phyloP scores from a whole-genome alignment of 2,888 invertebrate genomes.

The Acanthosepion pharaonis region DNA sequence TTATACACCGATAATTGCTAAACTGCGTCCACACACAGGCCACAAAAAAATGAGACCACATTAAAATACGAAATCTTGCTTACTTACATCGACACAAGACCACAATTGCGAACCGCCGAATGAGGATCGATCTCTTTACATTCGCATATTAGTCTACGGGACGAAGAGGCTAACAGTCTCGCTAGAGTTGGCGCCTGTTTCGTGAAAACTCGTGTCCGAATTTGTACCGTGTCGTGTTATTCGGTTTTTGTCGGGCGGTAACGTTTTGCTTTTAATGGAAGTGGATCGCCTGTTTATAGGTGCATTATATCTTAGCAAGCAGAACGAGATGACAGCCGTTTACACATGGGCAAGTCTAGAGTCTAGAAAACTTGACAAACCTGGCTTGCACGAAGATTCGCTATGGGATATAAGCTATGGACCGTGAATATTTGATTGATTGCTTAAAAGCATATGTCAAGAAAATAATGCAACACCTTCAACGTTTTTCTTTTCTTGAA shows the following conservation, averaged over 20 bases:
- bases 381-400: not conserved
- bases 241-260: not conserved
- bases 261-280: not conserved
- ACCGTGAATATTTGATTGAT: conserved; percentile 2
- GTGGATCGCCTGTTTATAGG: not conserved
- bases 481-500: not conserved
- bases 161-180: not conserved
- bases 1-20: too few relatives aligned
- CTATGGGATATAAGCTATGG: not conserved
- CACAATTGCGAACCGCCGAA: too few relatives aligned
- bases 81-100: too few relatives aligned
- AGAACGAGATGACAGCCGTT: not conserved
- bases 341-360: not conserved
- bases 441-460: conserved; percentile 17
- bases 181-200: not conserved
- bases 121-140: too few relatives aligned
- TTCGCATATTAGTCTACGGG: too few relatives aligned
- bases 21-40: too few relatives aligned
- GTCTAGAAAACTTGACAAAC: conserved; percentile 18
- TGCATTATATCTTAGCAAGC: not conserved
- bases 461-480: conserved; percentile 4
- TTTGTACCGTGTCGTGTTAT: not conserved
- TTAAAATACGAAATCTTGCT: too few relatives aligned
- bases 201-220: not conserved
- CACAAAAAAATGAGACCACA: too few relatives aligned